Evolutionary conservation across 2,113 vertebrate genomes (phyloP).

Genomic region (Grantiella picta): DNA sequence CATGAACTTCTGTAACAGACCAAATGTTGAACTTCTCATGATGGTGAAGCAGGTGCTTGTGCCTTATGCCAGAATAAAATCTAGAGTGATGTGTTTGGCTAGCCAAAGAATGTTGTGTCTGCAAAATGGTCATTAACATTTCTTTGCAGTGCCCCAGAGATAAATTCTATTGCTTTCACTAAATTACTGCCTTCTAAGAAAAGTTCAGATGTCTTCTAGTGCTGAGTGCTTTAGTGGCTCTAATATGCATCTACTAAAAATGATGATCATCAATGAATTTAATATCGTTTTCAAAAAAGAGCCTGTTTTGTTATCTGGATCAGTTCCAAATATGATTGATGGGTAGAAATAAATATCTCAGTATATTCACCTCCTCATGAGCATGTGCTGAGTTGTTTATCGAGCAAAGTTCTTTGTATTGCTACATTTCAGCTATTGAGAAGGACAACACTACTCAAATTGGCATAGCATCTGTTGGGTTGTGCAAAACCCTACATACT

Average conservation of each 20-base stretch:
- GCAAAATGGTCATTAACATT: background rate
- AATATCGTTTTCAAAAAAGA: background rate
- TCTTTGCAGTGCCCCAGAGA: background rate
- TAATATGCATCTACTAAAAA: background rate
- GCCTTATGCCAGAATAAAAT: background rate
- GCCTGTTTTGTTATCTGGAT: background rate
- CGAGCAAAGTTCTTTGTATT: background rate
- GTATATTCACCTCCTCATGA: background rate
- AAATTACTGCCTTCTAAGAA: background rate
- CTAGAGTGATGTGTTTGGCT: background rate
- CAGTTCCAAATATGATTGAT: background rate
- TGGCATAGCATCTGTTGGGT: constrained; percentile 10
- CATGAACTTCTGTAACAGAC: rapidly evolving
- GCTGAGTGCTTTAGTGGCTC: background rate
- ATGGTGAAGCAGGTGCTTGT: background rate
- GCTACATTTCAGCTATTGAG: background rate
- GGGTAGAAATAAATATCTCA: background rate
- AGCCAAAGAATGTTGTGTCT: background rate
- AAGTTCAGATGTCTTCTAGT: background rate
- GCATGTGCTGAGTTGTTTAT: background rate
- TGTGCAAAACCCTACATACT: background rate
- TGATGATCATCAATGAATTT: background rate
- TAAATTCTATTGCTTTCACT: background rate
- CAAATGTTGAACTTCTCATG: background rate
- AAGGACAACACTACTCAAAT: background rate